Percentiles rank a stretch among this genome's conserved stretches.
These are phyloP conservation scores for Patiria pectinifera DNA, from an alignment of 53 echinoderm and acorn worm species.

Conservation along the genomic window DNA sequence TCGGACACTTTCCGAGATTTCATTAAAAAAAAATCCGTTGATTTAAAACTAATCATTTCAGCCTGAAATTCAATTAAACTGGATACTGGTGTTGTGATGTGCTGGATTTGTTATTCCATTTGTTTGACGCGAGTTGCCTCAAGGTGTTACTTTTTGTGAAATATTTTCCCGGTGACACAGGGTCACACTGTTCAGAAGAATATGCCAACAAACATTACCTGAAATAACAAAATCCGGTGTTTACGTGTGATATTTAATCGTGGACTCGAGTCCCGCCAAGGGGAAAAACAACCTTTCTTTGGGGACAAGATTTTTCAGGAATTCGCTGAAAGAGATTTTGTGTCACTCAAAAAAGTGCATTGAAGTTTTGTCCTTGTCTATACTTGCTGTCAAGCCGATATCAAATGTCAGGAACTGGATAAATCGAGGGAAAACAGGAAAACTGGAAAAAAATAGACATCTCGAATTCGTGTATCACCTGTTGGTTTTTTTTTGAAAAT, in stretches of 20 bases:
- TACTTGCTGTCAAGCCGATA: not conserved
- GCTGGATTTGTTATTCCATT: not conserved
- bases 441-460: no score
- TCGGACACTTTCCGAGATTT: not conserved
- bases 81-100: not conserved
- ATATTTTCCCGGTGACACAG: not conserved
- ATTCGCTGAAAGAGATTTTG: conserved; percentile 2
- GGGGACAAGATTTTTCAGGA: not conserved
- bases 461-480: no score
- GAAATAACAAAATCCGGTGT: conserved; percentile 21
- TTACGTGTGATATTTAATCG: not conserved
- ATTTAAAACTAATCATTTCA: not conserved
- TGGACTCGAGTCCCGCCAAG: not conserved
- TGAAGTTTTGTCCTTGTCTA: not conserved
- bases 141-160: not conserved
- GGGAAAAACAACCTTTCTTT: not conserved
- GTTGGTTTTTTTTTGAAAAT: no score
- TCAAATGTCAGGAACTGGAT: not conserved
- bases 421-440: no score
- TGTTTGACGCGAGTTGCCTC: not conserved
- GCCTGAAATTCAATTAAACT: not conserved
- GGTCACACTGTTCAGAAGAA: not conserved
- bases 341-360: not conserved
- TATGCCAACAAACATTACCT: conserved; percentile 18
- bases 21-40: not conserved